phyloP scores from a whole-genome alignment of 2,888 invertebrate genomes.

The Tinea semifulvella region DNA sequence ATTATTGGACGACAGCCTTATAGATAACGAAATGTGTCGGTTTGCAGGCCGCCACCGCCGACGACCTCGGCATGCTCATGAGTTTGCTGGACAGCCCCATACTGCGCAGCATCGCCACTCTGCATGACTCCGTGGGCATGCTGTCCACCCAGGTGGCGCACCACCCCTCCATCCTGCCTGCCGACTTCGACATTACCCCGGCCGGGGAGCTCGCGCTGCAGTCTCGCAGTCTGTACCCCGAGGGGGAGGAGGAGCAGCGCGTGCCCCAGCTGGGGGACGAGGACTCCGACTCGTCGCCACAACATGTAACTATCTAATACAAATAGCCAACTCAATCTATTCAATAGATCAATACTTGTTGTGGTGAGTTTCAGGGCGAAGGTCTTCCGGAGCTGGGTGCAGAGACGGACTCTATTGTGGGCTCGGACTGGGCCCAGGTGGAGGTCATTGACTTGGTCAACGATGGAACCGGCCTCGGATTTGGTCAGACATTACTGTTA shows the following conservation, averaged over 20 bases:
- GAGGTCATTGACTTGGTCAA: conserved; percentile 97
- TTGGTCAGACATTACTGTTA: too few species aligned
- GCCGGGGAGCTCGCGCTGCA: conserved; percentile 68
- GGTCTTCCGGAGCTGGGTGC: conserved; percentile 76
- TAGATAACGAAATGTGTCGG: too few species aligned
- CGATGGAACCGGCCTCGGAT: conserved; percentile 97
- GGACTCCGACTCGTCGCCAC: conserved; percentile 83
- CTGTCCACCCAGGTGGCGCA: conserved; percentile 86
- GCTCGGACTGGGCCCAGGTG: conserved; percentile 95
- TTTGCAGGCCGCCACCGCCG: conserved; percentile 66
- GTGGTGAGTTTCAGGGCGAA: conserved; percentile 38
- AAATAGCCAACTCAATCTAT: neutral
- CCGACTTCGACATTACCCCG: conserved; percentile 91
- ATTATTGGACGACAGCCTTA: too few species aligned
- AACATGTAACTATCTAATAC: conserved; percentile 67
- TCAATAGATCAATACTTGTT: neutral
- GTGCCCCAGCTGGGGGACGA: conserved; percentile 85
- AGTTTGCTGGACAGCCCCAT: conserved; percentile 90
- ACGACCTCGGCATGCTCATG: conserved; percentile 84
- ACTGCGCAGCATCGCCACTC: conserved; percentile 87
- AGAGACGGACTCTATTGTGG: conserved; percentile 69
- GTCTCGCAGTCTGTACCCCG: conserved; percentile 52
- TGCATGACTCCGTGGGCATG: conserved; percentile 90
- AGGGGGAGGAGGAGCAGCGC: conserved; percentile 79
- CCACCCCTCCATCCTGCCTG: conserved; percentile 91